phyloP scores from a whole-genome alignment of 1,140 invertebrate genomes.

The Centruroides vittatus region DNA sequence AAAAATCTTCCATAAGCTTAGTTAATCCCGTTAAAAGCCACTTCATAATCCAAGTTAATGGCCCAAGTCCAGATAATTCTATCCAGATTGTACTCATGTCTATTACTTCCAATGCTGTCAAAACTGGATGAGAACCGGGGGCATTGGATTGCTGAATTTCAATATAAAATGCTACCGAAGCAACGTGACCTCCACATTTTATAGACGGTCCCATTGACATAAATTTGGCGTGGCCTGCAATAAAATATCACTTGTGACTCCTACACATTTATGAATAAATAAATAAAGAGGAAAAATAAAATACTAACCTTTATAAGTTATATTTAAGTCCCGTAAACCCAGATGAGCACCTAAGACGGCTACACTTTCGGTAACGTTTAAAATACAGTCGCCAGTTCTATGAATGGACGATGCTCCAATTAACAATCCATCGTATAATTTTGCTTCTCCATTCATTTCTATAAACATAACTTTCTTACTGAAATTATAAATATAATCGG shows the following conservation, averaged over 20 bases:
- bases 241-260: too few species aligned
- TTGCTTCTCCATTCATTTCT: slow-evolving; percentile 4
- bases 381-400: slow-evolving; percentile 9
- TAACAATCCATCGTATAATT: slow-evolving; percentile 8
- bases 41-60: slow-evolving; percentile 13
- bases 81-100: slow-evolving; percentile 15
- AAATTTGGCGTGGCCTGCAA: slow-evolving; percentile 12
- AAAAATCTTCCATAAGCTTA: slow-evolving; percentile 11
- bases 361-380: slow-evolving; percentile 1
- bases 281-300: not conserved
- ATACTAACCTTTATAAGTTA: slow-evolving; percentile 8
- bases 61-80: slow-evolving; percentile 12
- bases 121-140: slow-evolving; percentile 1
- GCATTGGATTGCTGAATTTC: slow-evolving; percentile 7
- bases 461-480: slow-evolving; percentile 7
- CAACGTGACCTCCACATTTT: slow-evolving; percentile 1
- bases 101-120: slow-evolving; percentile 7
- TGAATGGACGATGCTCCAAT: slow-evolving; percentile 5
- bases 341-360: slow-evolving; percentile 5
- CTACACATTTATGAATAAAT: too few species aligned
- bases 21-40: slow-evolving; percentile 10
- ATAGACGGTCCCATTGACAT: slow-evolving; percentile 8
- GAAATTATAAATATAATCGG: slow-evolving; percentile 8
- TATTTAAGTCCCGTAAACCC: not conserved
- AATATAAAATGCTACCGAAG: slow-evolving; percentile 12